Evolutionary conservation across 2,888 invertebrate species (phyloP).

Genomic region (Actias luna): DNA sequence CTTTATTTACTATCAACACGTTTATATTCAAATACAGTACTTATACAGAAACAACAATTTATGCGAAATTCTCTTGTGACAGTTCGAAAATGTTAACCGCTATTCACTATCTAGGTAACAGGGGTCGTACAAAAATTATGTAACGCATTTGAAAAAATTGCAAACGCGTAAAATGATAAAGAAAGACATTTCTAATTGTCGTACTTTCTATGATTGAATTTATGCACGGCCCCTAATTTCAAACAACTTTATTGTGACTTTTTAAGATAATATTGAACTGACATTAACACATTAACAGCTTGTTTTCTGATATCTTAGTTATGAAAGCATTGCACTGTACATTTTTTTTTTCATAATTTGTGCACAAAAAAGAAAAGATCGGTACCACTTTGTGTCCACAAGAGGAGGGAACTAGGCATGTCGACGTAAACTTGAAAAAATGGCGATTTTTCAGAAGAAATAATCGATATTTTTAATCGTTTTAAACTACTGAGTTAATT

Average conservation of each 20-base stretch:
- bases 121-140: not conserved
- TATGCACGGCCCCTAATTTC: not conserved
- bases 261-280: not conserved
- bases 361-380: no score
- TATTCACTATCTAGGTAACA: not conserved
- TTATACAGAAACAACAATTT: constrained; percentile 68
- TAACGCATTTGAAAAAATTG: not conserved
- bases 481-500: no score
- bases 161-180: not conserved
- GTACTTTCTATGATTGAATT: not conserved
- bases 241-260: not conserved
- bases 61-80: constrained; percentile 22
- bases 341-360: not conserved
- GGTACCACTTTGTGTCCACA: no score
- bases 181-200: not conserved
- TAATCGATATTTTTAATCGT: no score
- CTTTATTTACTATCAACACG: constrained; percentile 78
- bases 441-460: no score
- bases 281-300: not conserved
- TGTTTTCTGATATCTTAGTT: not conserved
- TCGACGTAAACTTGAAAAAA: no score
- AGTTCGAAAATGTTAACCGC: constrained; percentile 12
- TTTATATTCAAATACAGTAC: constrained; percentile 57
- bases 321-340: not conserved
- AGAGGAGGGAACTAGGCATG: no score